Evolutionary conservation across 2,888 invertebrate genomes (phyloP), one percentile per base, ranked within the genome.

Genomic region (Leucophenga montana): DNA sequence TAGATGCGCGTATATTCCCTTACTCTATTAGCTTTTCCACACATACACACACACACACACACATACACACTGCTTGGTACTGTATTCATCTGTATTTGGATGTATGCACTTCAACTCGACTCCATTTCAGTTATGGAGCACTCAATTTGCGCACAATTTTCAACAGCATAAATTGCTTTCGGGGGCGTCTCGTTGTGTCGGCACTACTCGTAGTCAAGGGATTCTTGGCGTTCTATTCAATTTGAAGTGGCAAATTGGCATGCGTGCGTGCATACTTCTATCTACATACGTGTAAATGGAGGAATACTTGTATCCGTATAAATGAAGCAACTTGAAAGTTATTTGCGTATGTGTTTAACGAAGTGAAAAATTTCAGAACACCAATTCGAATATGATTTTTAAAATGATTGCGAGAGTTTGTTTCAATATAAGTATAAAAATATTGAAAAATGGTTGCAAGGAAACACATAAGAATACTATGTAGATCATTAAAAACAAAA

Each of bases 271-370:
- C 54, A 54, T 18, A 39, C 39, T 1, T 39, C 8, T 50, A 18
- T n/a, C 14, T 50, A 1, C 8, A 50, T 18, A 18, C 20, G 9
- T 56, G 9, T 57, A 8, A 57, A 20, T 56, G 18, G 56, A n/a
- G n/a, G n/a, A n/a, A 50, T 50, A 27, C 27, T 50, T 50, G 16
- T 56, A 18, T 56, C 22, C 1, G 22, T 14, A 6, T 1, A 27
- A 57, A 54, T 22, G 22, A 54, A 20, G 54, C 54, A 54, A 20
- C 0, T 39, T 39, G 39, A 39, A 39, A 39, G 39, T 5, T 39
- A 79, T 80, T 83, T 81, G 80, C 84, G 82, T 82, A 80, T 84
- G 82, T 77, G 81, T 77, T 77, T 81, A 81, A 81, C 81, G 83
- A 84, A 81, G 83, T 77, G 66, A 68, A 53, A 44, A 31, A 59